A percentile compares a stretch with the other conserved stretches of the same genome.
phyloP scores from a whole-genome alignment of 2,113 vertebrate genomes.

The Callorhinus ursinus region DNA sequence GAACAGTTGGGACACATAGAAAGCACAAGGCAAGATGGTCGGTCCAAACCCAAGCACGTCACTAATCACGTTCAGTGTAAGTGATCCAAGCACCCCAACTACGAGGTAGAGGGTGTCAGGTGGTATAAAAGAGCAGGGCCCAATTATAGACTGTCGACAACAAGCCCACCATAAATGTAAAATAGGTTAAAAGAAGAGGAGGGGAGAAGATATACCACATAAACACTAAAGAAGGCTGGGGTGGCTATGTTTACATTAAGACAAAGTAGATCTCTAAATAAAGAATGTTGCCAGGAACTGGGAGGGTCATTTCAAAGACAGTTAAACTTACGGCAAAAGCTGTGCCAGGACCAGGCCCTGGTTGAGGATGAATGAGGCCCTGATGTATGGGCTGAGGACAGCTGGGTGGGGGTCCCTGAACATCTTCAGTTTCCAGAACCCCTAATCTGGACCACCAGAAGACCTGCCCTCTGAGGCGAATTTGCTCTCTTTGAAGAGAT shows the following conservation, averaged over 20 bases:
- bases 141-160: background rate
- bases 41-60: too few relatives aligned
- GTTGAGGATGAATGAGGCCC: background rate
- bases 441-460: background rate
- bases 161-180: background rate
- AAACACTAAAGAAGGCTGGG: background rate
- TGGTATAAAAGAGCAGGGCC: background rate
- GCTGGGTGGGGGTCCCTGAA: background rate
- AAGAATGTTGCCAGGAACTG: background rate
- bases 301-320: background rate
- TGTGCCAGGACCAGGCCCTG: too few relatives aligned
- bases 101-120: too few relatives aligned
- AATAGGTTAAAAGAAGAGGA: background rate
- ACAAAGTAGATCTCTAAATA: background rate
- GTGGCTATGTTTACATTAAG: background rate
- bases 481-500: background rate
- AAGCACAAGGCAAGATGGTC: background rate
- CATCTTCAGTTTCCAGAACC: background rate
- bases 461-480: background rate
- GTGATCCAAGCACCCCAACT: background rate
- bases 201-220: background rate
- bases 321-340: too few relatives aligned
- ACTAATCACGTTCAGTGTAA: background rate
- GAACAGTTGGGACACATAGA: too few relatives aligned
- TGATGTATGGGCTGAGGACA: background rate